Evolutionary conservation across 2,888 invertebrate genomes (phyloP), one percentile per base, ranked within the genome.

Genomic region (Dicyrtomina minuta): DNA sequence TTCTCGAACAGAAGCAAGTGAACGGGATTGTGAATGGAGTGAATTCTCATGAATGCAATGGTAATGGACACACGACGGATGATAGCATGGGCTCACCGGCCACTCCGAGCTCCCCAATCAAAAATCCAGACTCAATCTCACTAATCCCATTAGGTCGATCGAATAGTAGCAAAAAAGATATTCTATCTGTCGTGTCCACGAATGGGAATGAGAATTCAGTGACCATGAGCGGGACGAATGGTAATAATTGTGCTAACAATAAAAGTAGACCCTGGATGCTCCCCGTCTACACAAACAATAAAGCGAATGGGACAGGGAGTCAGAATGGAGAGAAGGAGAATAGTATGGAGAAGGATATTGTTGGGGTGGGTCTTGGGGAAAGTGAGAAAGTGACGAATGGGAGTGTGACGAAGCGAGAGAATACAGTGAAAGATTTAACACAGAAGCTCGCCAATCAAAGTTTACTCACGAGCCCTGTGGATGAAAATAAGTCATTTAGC

Each of bases 361-460:
- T n/a, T n/a, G n/a, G n/a, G n/a, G 44, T 49, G 20, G 24, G 44
- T 6, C 72, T 73, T 66, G 56, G 60, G n/a, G 75, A 75, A 60
- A 83, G 75, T 79, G 85, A 86, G 72, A 87, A 82, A 79, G 33
- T 33, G 33, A 8, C 4, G 33, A 33, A 33, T 33, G 33, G 33
- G 33, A 85, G 86, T 79, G 84, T 89, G 79, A 85, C 88, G 71
- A 90, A 90, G 80, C 86, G 90, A 75, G 92, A 93, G 82, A 90
- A 90, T 80, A 92, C 92, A 60, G 93, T 93, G 60, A 92, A 92
- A 83, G 93, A 93, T 83, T 84, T 93, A 73, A 92, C 92, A 49
- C 92, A 93, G 81, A 91, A 91, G 82, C 82, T 93, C 75, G 88
- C 90, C 46, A 90, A 88, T 65, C 88, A 91, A 79, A 87, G 85